A percentile compares a stretch with the other conserved stretches of the same genome.
Evolutionary conservation across 2,888 invertebrate species (phyloP).

Genomic region (Drosophila mercatorum): DNA sequence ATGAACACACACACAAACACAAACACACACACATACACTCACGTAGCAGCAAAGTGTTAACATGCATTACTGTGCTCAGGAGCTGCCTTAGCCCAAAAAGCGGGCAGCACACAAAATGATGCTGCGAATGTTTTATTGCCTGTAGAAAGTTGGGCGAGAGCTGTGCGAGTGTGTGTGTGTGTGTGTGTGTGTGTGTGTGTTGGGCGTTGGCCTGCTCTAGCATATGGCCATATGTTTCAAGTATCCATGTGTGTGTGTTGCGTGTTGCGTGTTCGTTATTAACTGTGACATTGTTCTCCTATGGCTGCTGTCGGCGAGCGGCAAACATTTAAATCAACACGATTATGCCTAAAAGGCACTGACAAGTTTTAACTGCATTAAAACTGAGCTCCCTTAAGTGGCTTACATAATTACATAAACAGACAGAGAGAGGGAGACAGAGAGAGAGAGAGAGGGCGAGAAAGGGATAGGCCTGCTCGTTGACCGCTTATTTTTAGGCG

Average conservation of each 20-base stretch:
- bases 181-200: conserved; percentile 9
- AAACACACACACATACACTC: neutral
- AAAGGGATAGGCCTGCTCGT: conserved; percentile 1
- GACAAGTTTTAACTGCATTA: conserved; percentile 73
- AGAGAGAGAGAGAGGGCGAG: neutral
- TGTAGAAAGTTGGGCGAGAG: conserved; percentile 16
- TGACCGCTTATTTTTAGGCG: conserved; percentile 54
- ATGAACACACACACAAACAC: neutral
- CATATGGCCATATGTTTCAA: conserved; percentile 46
- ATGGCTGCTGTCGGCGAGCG: conserved; percentile 30
- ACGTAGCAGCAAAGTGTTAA: conserved; percentile 21
- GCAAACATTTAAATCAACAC: conserved; percentile 68
- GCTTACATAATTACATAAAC: conserved; percentile 58
- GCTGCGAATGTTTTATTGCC: conserved; percentile 63
- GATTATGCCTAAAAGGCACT: conserved; percentile 61
- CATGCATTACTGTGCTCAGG: conserved; percentile 22
- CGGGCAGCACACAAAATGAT: conserved; percentile 37
- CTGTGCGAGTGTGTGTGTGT: neutral
- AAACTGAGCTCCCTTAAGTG: conserved; percentile 61
- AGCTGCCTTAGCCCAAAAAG: conserved; percentile 35
- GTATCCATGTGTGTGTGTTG: conserved; percentile 12
- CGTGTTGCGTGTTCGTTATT: conserved; percentile 44
- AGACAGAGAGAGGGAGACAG: conserved; percentile 6
- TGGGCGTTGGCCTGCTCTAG: conserved; percentile 46
- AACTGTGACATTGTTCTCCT: conserved; percentile 50